Conservation (phyloP, 1,140 invertebrate species). For the Eupristina koningsbergeri region DNA sequence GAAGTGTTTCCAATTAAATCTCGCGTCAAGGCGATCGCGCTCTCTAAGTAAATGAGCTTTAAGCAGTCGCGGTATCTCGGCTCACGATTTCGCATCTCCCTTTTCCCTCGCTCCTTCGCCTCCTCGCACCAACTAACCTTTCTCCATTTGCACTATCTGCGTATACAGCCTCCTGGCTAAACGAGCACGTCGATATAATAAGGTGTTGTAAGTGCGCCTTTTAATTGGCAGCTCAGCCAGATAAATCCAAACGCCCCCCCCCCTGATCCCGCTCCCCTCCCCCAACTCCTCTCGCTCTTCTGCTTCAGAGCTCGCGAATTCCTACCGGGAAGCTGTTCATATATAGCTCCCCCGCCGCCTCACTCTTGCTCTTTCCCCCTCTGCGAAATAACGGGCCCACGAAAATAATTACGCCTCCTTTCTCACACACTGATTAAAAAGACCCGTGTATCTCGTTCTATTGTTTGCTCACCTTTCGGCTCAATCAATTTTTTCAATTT, state of each 20-base stretch:
- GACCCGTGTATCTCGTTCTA: slow-evolving; percentile 28
- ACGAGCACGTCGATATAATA: slow-evolving; percentile 58
- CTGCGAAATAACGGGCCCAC: slow-evolving; percentile 45
- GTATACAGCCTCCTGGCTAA: slow-evolving; percentile 45
- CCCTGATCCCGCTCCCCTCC: background rate
- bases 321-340: slow-evolving; percentile 8
- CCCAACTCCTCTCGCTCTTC: background rate
- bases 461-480: slow-evolving; percentile 32
- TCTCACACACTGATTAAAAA: slow-evolving; percentile 10
- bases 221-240: slow-evolving; percentile 58
- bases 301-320: background rate
- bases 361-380: background rate
- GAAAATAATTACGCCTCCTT: slow-evolving; percentile 47
- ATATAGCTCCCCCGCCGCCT: background rate
- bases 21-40: slow-evolving; percentile 50
- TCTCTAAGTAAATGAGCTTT: slow-evolving; percentile 59
- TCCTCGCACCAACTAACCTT: background rate
- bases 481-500: background rate
- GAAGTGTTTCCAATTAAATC: slow-evolving; percentile 71
- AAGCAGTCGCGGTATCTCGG: slow-evolving; percentile 45
- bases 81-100: slow-evolving; percentile 42
- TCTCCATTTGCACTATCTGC: slow-evolving; percentile 25
- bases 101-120: slow-evolving; percentile 1
- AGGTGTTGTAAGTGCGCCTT: slow-evolving; percentile 59
- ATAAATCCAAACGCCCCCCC: slow-evolving; percentile 51